Evolutionary conservation across 2,113 vertebrate species (phyloP), one percentile per base, ranked within the genome.

Genomic region (Herpailurus yagouaroundi): DNA sequence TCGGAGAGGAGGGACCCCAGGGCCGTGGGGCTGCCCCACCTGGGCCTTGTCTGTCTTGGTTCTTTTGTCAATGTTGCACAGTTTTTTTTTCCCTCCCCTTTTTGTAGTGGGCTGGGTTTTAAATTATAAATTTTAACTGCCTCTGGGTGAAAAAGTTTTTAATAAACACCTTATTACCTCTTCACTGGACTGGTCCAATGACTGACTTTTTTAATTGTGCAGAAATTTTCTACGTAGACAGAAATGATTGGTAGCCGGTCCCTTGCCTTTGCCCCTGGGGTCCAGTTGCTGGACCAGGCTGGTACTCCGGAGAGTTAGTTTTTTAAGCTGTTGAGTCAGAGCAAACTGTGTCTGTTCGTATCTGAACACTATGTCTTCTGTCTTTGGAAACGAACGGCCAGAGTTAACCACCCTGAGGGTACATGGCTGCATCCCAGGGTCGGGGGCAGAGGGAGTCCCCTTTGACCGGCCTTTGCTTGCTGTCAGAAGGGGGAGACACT

Each of bases 91-190:
- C 82, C 80, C 38, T 12, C 21, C 97, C 91, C 83, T 98, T 98
- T 99, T 99, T 98, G 97, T 98, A 99, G 99, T 97, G 98, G 98
- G 98, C 97, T 99, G 99, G 98, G 97, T 98, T 99, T 99, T 99
- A 99, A 99, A 98, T 98, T 98, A 99, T 98, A 98, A 98, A 97
- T 83, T 97, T 98, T 97, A 97, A 97, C 98, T 98, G 98, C 98
- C 97, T 98, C 96, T 97, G 80, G 96, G 98, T 97, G 97, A 98
- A 98, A 92, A 94, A 95, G 96, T 98, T 99, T 97, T 99, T 99
- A 99, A 99, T 98, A 98, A 98, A 98, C 96, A 98, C 98, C 99
- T 99, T 98, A 97, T 99, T 99, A 99, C 99, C 99, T 98, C 98
- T 98, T 98, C 90, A 98, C 98, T 98, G 86, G 96, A 97, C 96